Conservation (phyloP, 2,888 invertebrate genomes). For the Macaria liturata region DNA sequence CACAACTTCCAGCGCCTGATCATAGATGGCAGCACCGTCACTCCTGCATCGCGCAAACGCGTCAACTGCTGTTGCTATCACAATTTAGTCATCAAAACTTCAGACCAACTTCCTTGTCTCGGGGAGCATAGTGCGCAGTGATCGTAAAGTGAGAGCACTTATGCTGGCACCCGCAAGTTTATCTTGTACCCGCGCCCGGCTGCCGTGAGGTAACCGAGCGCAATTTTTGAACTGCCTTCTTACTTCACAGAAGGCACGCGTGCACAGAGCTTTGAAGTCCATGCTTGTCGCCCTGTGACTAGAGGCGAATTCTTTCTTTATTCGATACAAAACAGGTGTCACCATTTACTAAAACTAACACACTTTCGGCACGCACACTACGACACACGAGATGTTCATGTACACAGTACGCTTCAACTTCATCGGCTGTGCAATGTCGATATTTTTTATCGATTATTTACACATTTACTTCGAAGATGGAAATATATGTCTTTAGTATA, state of each 20-base stretch:
- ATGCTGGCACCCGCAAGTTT: constrained; percentile 89
- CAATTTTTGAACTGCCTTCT: constrained; percentile 91
- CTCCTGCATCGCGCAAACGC: constrained; percentile 44
- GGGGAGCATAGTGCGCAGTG: constrained; percentile 94
- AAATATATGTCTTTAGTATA: no score
- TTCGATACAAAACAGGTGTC: no score
- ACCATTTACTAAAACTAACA: no score
- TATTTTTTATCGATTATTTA: no score
- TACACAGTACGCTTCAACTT: no score
- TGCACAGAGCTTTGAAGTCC: no score
- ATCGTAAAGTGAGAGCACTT: constrained; percentile 93
- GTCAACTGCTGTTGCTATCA: constrained; percentile 14
- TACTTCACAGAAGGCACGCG: constrained; percentile 83
- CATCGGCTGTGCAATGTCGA: no score
- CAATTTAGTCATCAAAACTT: not conserved
- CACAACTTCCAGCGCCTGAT: not conserved
- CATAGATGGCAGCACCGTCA: constrained; percentile 18
- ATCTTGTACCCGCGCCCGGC: constrained; percentile 83
- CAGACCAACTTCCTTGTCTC: constrained; percentile 88
- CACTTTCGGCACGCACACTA: no score
- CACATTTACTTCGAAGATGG: no score
- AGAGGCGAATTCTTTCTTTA: no score
- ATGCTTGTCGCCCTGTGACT: no score
- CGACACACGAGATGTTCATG: no score
- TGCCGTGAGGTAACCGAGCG: constrained; percentile 82